Evolutionary conservation across 92 coral and sea anemone genomes (phyloP), one percentile per base, ranked within the genome.

Genomic region (Palythoa heliodiscus): DNA sequence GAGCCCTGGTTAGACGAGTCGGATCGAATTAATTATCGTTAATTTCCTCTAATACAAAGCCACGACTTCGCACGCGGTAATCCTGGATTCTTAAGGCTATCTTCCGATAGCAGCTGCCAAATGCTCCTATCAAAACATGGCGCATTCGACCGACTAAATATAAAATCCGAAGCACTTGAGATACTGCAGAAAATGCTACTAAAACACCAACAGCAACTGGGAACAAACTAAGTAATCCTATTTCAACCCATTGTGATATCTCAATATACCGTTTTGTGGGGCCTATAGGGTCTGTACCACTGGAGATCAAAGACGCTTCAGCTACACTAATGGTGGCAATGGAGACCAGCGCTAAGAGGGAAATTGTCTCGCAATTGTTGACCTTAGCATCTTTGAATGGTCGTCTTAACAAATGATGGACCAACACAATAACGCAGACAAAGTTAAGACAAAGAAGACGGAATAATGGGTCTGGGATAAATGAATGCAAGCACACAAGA

Each of bases 291-390:
- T 89, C 86, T 57, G 76, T 52, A 17, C 91, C 88, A 40, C 11
- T 66, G 17, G 91, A 84, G 29, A 89, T 60, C 63, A 76, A 61
- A 0, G 76, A 35, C 1, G 87, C 86, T 72, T 89, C 85, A 0
- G 82, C 86, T 55, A 89, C 80, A 50, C 82, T 78, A 78, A 84
- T 57, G 15, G 88, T 84, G 14, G 79, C 86, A 15, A 89, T 89
- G 9, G 38, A 38, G 58, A 60, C 76, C 86, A 89, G 53, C 52
- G 88, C 77, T 60, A 77, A 4, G 0, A 89, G 86, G 5, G 91
- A 89, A 43, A 84, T 9, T 0, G 82, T 69, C 52, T 89, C 91
- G 48, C 88, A 77, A 24, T 68, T 60, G 86, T 89, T 85, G 75
- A 83, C 88, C 35, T 60, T 88, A 4, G 37, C 50, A 47, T 88